Evolutionary conservation across 2,113 vertebrate species (phyloP).

Genomic region (Anseranas semipalmata): DNA sequence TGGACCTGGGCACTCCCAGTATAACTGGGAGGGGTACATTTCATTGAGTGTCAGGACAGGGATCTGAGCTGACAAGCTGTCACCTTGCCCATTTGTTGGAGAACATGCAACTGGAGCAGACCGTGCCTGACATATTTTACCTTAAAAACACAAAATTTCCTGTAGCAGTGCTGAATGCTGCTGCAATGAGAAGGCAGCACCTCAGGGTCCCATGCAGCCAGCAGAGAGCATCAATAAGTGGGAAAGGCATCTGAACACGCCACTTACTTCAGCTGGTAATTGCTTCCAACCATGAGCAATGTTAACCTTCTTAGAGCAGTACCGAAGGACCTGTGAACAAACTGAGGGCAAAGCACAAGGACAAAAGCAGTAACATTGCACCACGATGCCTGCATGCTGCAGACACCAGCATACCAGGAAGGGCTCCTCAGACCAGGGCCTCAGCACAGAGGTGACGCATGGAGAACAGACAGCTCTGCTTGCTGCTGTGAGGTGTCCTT

Average conservation of each 20-base stretch:
- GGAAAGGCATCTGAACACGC: background rate
- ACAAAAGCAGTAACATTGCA: background rate
- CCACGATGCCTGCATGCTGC: background rate
- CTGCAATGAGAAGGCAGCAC: background rate
- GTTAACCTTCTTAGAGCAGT: background rate
- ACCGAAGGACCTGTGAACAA: background rate
- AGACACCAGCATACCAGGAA: background rate
- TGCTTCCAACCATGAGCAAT: background rate
- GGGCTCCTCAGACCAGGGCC: background rate
- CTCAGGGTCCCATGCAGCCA: background rate
- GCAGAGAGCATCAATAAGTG: background rate
- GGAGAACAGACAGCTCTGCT: background rate
- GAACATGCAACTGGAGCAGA: conserved; percentile 71
- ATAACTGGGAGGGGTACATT: conserved; percentile 61
- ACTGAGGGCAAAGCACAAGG: background rate
- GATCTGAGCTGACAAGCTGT: conserved; percentile 72
- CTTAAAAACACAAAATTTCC: conserved; percentile 66
- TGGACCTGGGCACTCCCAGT: conserved; percentile 42
- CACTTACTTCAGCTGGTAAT: background rate
- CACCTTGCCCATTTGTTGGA: conserved; percentile 69
- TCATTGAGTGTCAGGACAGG: conserved; percentile 72
- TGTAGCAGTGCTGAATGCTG: conserved; percentile 38
- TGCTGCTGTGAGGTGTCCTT: fast-evolving
- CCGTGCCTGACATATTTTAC: conserved; percentile 61
- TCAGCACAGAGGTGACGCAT: background rate